Evolutionary conservation across 2,113 vertebrate species (phyloP).

Genomic region (Leptodactylus fuscus): DNA sequence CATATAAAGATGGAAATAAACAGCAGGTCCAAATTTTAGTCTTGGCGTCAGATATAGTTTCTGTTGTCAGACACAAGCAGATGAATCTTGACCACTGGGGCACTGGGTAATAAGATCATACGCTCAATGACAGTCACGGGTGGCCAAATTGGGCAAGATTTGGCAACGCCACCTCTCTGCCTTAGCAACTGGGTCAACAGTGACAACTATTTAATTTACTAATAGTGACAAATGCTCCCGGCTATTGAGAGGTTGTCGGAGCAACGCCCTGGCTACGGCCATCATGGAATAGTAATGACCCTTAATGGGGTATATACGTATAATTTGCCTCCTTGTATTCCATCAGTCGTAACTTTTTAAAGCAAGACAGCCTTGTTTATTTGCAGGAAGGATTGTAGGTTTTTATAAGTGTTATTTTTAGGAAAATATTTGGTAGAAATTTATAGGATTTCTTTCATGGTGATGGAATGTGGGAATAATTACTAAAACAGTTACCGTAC

Average conservation of each 20-base stretch:
- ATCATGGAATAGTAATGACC: neutral
- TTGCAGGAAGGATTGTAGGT: too few relatives aligned
- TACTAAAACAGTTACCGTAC: too few relatives aligned
- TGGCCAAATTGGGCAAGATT: neutral
- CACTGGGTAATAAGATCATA: neutral
- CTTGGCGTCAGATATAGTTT: neutral
- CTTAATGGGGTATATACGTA: neutral
- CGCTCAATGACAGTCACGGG: too few relatives aligned
- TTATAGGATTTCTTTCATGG: too few relatives aligned
- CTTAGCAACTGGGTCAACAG: slow-evolving; percentile 4
- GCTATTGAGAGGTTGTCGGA: neutral
- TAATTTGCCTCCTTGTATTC: too few relatives aligned
- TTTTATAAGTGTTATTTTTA: too few relatives aligned
- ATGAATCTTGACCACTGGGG: neutral
- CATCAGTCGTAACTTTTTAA: too few relatives aligned
- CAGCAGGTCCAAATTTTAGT: too few relatives aligned
- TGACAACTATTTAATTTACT: neutral
- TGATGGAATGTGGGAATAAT: too few relatives aligned
- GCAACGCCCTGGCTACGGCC: neutral
- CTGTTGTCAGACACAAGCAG: neutral
- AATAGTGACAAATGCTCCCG: neutral
- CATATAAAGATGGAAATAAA: too few relatives aligned
- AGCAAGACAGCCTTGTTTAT: too few relatives aligned
- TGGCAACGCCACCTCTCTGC: neutral
- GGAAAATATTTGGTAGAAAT: too few relatives aligned